Conservation (phyloP, 1,140 invertebrate species). For the Lepidurus couesii region DNA sequence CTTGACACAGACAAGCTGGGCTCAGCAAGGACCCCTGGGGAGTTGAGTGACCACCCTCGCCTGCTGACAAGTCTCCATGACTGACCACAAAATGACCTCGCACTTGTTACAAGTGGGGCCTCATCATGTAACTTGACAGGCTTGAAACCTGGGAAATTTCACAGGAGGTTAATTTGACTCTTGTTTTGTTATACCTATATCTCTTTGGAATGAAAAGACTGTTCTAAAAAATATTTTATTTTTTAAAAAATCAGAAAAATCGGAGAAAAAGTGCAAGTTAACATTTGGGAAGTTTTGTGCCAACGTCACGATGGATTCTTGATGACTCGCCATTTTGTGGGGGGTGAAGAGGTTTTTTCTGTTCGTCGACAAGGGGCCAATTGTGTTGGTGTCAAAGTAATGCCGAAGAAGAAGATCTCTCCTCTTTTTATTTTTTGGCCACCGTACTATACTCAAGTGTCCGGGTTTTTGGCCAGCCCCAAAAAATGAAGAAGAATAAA, state of each 20-base stretch:
- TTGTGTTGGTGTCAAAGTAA: constrained; percentile 22
- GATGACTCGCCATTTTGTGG: neutral
- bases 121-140: constrained; percentile 18
- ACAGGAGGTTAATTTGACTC: neutral
- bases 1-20: constrained; percentile 13
- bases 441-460: neutral
- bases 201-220: neutral
- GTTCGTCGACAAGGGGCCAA: neutral
- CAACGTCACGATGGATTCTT: constrained; percentile 1
- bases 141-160: constrained; percentile 17
- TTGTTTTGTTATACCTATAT: neutral
- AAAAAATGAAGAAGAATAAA: neutral
- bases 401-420: constrained; percentile 17
- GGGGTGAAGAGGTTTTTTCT: constrained; percentile 14
- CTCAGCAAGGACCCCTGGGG: constrained; percentile 11
- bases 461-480: neutral
- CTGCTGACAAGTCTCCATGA: constrained; percentile 21
- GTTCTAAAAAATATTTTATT: neutral
- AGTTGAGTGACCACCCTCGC: constrained; percentile 13
- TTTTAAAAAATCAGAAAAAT: neutral
- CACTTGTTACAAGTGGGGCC: constrained; percentile 19
- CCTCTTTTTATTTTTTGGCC: neutral
- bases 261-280: neutral
- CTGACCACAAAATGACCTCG: constrained; percentile 21
- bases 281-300: neutral